Conservation (phyloP, 2,888 invertebrate genomes). For the Xanthostigma xanthostigma region DNA sequence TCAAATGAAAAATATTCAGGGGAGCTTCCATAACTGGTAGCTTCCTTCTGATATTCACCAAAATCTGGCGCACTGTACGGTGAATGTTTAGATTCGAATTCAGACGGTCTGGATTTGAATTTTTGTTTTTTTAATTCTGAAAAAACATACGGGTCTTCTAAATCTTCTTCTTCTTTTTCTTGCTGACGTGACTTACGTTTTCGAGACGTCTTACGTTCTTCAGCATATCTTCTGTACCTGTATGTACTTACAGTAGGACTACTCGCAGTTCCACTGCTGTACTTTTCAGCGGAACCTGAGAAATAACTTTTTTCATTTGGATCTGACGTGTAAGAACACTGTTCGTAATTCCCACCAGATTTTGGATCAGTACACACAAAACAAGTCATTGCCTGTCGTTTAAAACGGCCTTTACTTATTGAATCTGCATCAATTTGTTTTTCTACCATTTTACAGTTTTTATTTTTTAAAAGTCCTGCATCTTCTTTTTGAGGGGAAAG, state of each 20-base stretch:
- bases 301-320: slow-evolving; percentile 27
- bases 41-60: slow-evolving; percentile 28
- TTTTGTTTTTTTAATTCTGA: slow-evolving; percentile 27
- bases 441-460: slow-evolving; percentile 45
- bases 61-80: slow-evolving; percentile 26
- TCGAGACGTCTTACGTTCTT: slow-evolving; percentile 27
- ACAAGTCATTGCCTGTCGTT: slow-evolving; percentile 31
- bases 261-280: slow-evolving; percentile 18
- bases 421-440: slow-evolving; percentile 29
- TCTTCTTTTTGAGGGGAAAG: slow-evolving; percentile 5
- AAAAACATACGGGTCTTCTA: slow-evolving; percentile 36
- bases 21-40: slow-evolving; percentile 32
- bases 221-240: slow-evolving; percentile 26
- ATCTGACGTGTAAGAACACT: slow-evolving; percentile 39
- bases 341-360: slow-evolving; percentile 37
- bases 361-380: slow-evolving; percentile 37
- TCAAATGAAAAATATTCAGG: slow-evolving; percentile 34
- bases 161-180: slow-evolving; percentile 24
- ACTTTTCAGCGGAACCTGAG: slow-evolving; percentile 23
- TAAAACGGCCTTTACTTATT: slow-evolving; percentile 16
- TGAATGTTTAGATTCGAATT: slow-evolving; percentile 29
- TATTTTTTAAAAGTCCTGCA: slow-evolving; percentile 13
- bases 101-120: slow-evolving; percentile 34
- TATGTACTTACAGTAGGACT: slow-evolving; percentile 12
- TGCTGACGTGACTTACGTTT: slow-evolving; percentile 7